phyloP scores from a whole-genome alignment of 2,888 invertebrate genomes.

The Hydrotaea diabolus region DNA sequence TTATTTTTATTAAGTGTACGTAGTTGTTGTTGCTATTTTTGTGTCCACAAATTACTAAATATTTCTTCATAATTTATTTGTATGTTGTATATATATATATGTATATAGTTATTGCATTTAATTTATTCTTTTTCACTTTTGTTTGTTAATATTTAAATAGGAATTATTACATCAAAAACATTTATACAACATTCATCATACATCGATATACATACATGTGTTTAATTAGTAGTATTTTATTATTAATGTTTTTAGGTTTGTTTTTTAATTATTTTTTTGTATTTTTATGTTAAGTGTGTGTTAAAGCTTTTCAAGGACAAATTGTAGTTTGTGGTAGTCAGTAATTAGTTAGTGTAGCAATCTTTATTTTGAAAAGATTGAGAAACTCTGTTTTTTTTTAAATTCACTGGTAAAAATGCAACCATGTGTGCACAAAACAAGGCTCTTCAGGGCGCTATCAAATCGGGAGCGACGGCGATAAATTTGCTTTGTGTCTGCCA shows the following conservation, averaged over 20 bases:
- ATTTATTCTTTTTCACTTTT: conserved; percentile 13
- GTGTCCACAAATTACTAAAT: conserved; percentile 59
- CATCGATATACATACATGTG: conserved; percentile 23
- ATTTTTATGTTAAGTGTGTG: background rate
- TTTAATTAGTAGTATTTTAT: background rate
- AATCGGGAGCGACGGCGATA: too few relatives aligned
- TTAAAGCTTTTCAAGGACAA: conserved; percentile 65
- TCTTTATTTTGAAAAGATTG: conserved; percentile 11
- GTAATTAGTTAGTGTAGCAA: conserved; percentile 1
- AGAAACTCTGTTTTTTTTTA: conserved; percentile 34
- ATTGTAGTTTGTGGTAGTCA: conserved; percentile 43
- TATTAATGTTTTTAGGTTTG: conserved; percentile 1
- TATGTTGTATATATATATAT: background rate
- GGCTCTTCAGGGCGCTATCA: background rate
- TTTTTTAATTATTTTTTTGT: background rate
- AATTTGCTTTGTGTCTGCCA: too few relatives aligned
- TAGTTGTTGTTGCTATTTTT: conserved; percentile 18
- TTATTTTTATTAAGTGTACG: conserved; percentile 32
- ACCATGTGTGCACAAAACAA: conserved; percentile 14
- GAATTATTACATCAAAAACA: conserved; percentile 60
- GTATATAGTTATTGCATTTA: conserved; percentile 59
- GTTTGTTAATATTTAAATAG: conserved; percentile 24
- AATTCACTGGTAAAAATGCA: conserved; percentile 19
- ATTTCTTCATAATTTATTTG: conserved; percentile 27
- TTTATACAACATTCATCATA: conserved; percentile 63